phyloP scores from a whole-genome alignment of 2,888 invertebrate species.

The Danaus chrysippus region DNA sequence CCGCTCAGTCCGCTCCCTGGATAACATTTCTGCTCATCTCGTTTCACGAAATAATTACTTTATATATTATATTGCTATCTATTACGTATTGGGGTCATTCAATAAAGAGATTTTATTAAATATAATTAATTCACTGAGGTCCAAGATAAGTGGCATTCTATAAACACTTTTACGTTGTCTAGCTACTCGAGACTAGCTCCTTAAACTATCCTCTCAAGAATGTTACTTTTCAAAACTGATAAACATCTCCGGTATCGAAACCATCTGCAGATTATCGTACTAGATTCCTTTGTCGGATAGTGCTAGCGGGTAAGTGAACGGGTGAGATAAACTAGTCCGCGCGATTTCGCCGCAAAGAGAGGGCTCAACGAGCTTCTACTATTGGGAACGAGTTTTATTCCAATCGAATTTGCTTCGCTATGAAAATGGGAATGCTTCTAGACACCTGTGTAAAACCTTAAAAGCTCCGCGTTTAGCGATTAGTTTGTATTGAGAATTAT shows the following conservation, averaged over 20 bases:
- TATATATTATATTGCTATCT: slow-evolving; percentile 25
- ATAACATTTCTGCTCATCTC: slow-evolving; percentile 34
- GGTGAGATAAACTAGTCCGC: slow-evolving; percentile 71
- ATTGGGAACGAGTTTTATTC: slow-evolving; percentile 62
- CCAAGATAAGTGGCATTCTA: slow-evolving; percentile 4
- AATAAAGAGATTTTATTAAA: background rate
- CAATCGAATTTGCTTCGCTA: slow-evolving; percentile 65
- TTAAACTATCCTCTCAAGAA: slow-evolving; percentile 19
- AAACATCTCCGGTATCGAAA: slow-evolving; percentile 29
- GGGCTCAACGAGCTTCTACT: slow-evolving; percentile 61
- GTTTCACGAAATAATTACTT: slow-evolving; percentile 41
- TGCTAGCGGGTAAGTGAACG: slow-evolving; percentile 47
- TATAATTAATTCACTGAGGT: background rate
- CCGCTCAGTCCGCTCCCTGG: slow-evolving; percentile 42
- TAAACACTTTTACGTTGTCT: slow-evolving; percentile 6
- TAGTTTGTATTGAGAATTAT: slow-evolving; percentile 16
- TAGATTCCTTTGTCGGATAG: slow-evolving; percentile 57
- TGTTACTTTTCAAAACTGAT: slow-evolving; percentile 26
- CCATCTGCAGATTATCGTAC: slow-evolving; percentile 62
- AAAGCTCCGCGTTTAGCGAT: slow-evolving; percentile 18
- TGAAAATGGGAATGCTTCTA: slow-evolving; percentile 45
- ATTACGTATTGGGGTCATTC: slow-evolving; percentile 6
- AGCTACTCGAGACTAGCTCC: slow-evolving; percentile 13
- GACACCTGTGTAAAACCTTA: slow-evolving; percentile 32
- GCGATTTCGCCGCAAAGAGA: slow-evolving; percentile 73